Conservation (phyloP, 2,113 vertebrate genomes). For the Taurulus bubalis region DNA sequence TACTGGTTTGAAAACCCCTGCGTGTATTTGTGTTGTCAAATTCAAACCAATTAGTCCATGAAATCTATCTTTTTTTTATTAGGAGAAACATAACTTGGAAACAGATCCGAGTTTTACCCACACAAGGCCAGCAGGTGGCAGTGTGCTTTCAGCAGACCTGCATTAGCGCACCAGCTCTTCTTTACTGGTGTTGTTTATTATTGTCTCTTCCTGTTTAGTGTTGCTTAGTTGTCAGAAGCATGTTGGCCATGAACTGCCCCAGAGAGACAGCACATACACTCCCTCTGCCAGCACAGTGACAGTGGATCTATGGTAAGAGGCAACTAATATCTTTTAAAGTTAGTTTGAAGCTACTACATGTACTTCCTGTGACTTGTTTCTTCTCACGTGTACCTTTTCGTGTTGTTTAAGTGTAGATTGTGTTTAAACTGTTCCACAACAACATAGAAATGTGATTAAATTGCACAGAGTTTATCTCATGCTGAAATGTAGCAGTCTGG, state of each 20-base stretch:
- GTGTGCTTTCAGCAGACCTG: conserved; percentile 19
- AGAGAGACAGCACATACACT: neutral
- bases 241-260: conserved; percentile 47
- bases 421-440: neutral
- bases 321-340: neutral
- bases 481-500: neutral
- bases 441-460: neutral
- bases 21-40: neutral
- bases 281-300: conserved; percentile 40
- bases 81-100: neutral
- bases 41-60: neutral
- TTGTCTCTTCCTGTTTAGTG: conserved; percentile 75
- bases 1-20: neutral
- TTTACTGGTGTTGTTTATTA: conserved; percentile 33
- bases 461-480: neutral
- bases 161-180: conserved; percentile 13
- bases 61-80: neutral
- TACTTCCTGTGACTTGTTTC: conserved; percentile 4
- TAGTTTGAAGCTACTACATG: neutral
- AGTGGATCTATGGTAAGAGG: conserved; percentile 55
- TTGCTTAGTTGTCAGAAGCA: conserved; percentile 71
- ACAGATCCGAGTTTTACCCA: neutral
- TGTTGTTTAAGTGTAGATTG: neutral
- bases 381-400: neutral
- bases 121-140: conserved; percentile 67